phyloP scores from a whole-genome alignment of 2,113 vertebrate species.

The Sebastes schlegelii region DNA sequence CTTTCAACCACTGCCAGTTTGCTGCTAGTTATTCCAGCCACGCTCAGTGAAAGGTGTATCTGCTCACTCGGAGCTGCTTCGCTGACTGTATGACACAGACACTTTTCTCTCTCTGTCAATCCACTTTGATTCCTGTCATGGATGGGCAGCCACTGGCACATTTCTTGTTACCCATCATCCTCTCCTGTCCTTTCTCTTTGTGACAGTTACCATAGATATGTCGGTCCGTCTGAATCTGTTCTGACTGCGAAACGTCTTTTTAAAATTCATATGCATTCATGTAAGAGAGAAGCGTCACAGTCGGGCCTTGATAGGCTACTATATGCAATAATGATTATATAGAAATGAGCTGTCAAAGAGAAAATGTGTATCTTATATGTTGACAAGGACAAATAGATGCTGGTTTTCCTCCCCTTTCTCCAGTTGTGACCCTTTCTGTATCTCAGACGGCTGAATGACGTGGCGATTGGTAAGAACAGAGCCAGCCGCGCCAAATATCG shows the following conservation, averaged over 20 bases:
- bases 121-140: constrained; percentile 11
- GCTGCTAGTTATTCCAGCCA: not conserved
- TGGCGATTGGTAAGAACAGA: constrained; percentile 9
- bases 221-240: constrained; percentile 24
- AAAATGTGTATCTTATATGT: not conserved
- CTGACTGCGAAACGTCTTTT: not conserved
- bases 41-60: not conserved
- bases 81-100: constrained; percentile 4
- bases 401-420: not conserved
- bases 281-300: not conserved
- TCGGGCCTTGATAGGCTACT: not conserved
- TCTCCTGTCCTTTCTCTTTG: constrained; percentile 8
- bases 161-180: constrained; percentile 35
- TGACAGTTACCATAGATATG: constrained; percentile 28
- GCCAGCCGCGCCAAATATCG: not conserved
- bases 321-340: not conserved
- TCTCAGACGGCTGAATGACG: constrained; percentile 1
- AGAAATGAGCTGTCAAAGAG: not conserved
- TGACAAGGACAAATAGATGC: not conserved
- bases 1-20: no score
- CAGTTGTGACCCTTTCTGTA: constrained; percentile 1
- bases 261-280: not conserved
- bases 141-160: not conserved
- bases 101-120: constrained; percentile 4
- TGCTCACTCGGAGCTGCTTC: constrained; percentile 7